phyloP scores from a whole-genome alignment of 2,113 vertebrate species.

The Marmota monax region DNA sequence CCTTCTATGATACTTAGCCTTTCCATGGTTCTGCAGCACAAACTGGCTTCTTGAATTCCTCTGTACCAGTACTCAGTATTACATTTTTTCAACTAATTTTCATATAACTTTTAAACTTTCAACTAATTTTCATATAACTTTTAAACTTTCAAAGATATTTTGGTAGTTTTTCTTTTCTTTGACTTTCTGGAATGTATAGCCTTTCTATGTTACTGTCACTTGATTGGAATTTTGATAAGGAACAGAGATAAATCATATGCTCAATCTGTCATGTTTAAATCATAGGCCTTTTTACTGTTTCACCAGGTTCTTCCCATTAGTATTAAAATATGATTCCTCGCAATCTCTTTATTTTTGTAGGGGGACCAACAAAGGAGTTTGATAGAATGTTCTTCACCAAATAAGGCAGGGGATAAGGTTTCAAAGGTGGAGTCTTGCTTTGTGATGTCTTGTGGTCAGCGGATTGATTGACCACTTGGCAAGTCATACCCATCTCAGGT shows the following conservation, averaged over 20 bases:
- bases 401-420: too few relatives aligned
- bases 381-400: too few relatives aligned
- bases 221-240: background rate
- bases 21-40: background rate
- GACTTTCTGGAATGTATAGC: slow-evolving; percentile 29
- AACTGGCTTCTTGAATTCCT: background rate
- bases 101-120: background rate
- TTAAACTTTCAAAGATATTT: slow-evolving; percentile 39
- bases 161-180: slow-evolving; percentile 48
- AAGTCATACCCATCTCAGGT: too few relatives aligned
- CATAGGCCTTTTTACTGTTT: slow-evolving; percentile 6
- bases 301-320: background rate
- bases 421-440: too few relatives aligned
- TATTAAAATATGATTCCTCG: background rate
- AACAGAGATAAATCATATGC: slow-evolving; percentile 1
- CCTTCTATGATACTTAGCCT: background rate
- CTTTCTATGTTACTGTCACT: background rate
- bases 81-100: background rate
- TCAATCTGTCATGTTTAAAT: background rate
- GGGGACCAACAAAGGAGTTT: too few relatives aligned
- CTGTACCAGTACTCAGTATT: background rate
- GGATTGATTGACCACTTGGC: too few relatives aligned
- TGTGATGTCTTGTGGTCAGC: too few relatives aligned
- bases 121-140: background rate
- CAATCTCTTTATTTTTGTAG: too few relatives aligned